Evolutionary conservation across 2,113 vertebrate species (phyloP), one percentile per base, ranked within the genome.

Genomic region (Esox niger): DNA sequence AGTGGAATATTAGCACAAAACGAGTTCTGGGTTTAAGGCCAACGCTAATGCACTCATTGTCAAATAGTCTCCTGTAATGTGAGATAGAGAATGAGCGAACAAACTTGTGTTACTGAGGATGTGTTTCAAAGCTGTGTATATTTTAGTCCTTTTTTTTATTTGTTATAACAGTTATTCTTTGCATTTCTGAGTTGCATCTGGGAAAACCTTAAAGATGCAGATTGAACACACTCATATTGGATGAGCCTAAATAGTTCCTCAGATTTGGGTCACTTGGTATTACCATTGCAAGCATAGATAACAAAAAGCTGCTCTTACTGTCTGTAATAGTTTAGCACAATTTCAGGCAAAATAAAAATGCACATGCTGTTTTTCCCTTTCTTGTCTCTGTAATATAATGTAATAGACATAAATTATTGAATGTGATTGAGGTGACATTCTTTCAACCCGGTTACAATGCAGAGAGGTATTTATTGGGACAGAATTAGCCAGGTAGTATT

Each of bases 301-400:
- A 85, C 70, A 83, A 82, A 43, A 84, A 85, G 88, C 90, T 91
- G 88, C 90, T 88, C 87, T 84, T 80, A 80, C 71, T 86, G 85
- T 86, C 70, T 86, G 84, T 86, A 88, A 87, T 88, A 87, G 82
- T 91, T 89, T 89, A 88, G 84, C 88, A 88, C 84, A 80, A 86
- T 84, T 81, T 81, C 79, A 71, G 79, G 84, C 71, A 77, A 84
- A 79, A 84, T 78, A 82, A 85, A 73, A 73, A 86, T 74, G 82
- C 87, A 87, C 82, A 82, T 69, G 76, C 77, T 4, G 66, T 76
- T 82, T 74, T 61, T 78, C 31, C 20, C 70, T 84, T 82, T 87
- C 79, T 71, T 75, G 82, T 87, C 82, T 82, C 84, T 87, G 78
- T 86, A 81, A 81, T 89, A 83, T 23, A 21, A 21, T 21, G 46